These are phyloP conservation scores for Drosophila tristis DNA, from an alignment of 1,140 invertebrate species.

Conservation along the genomic window DNA sequence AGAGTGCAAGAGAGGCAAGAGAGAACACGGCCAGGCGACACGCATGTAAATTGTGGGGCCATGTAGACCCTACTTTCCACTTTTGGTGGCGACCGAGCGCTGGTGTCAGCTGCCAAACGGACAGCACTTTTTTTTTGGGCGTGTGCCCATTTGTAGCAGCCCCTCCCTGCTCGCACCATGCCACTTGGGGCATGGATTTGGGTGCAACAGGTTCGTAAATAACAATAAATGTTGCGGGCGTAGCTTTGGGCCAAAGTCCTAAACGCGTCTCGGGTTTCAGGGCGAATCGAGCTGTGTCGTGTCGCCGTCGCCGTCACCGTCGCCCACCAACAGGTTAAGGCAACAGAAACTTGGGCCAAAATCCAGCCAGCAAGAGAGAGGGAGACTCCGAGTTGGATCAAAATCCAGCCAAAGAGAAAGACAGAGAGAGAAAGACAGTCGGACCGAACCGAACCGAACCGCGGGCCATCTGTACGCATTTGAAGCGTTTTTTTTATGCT, in stretches of 20 bases:
- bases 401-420: constrained; percentile 23
- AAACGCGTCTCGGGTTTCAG: constrained; percentile 58
- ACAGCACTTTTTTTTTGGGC: constrained; percentile 44
- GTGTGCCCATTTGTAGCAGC: constrained; percentile 38
- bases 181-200: constrained; percentile 1
- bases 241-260: constrained; percentile 60
- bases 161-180: neutral
- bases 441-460: constrained; percentile 12
- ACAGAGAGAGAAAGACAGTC: neutral
- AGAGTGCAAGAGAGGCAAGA: neutral
- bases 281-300: constrained; percentile 1
- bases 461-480: constrained; percentile 56
- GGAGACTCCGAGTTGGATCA: constrained; percentile 33
- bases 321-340: constrained; percentile 1
- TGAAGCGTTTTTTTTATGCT: constrained; percentile 53
- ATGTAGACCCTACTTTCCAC: constrained; percentile 69
- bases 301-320: too few relatives aligned
- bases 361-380: constrained; percentile 27
- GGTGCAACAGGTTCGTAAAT: constrained; percentile 47
- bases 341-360: constrained; percentile 24
- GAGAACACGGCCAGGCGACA: constrained; percentile 37
- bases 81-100: constrained; percentile 61
- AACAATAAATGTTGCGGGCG: constrained; percentile 36
- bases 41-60: constrained; percentile 64
- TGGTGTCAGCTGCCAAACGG: constrained; percentile 56